Evolutionary conservation across 2,888 invertebrate genomes (phyloP), one percentile per base, ranked within the genome.

Genomic region (Tinea trinotella): DNA sequence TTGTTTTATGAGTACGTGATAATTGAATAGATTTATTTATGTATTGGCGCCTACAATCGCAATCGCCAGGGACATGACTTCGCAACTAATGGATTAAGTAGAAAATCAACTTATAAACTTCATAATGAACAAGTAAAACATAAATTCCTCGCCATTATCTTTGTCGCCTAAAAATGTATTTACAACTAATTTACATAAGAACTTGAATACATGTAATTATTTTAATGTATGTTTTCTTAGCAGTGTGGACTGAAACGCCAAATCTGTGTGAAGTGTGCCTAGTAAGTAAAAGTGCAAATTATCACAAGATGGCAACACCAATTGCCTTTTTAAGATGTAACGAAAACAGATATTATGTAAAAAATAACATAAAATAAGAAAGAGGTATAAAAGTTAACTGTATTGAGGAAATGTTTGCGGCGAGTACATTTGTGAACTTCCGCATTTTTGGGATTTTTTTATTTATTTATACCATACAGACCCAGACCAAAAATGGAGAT

Each of bases 161-260:
- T n/a, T n/a, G n/a, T n/a, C n/a, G n/a, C n/a, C n/a, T n/a, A n/a
- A n/a, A n/a, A n/a, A n/a, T n/a, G 7, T 40, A 40, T 13, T 40
- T 4, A 35, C 35, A 35, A 35, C n/a, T 35, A 12, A 40, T 40
- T 40, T 40, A 40, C 40, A 40, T 40, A 40, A 13, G n/a, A 40
- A 40, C 13, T 15, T 40, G 40, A n/a, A 40, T 40, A 12, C 7
- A 7, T 10, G 40, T 40, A 7, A 40, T 40, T 40, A 30, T 30
- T 30, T 30, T 30, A 30, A 30, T 30, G n/a, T 7, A 2, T 30
- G 30, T 30, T 30, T 30, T 30, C 30, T 40, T 2, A 40, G 40
- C n/a, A 40, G 40, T 40, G 40, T 13, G 40, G 40, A 40, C 12
- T 40, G 40, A 40, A 13, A 40, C 13, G 13, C 40, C 30, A 30